Percentiles rank a stretch among this genome's conserved stretches.
Conservation (phyloP, 2,113 vertebrate genomes). For the Stomatorhinus ivindoensis region DNA sequence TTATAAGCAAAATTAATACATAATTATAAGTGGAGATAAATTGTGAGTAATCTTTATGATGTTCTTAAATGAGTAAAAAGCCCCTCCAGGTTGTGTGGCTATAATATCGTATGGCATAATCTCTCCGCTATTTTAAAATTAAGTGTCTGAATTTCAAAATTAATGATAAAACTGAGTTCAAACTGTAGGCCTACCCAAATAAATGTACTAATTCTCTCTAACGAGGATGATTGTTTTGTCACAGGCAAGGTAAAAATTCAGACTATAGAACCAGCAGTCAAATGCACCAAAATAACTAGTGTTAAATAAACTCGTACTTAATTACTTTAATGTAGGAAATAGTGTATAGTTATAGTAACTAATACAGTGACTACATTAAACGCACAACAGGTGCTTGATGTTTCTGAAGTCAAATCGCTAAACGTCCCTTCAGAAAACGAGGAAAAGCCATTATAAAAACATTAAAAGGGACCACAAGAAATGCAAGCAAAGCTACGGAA, state of each 20-base stretch:
- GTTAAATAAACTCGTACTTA: no score
- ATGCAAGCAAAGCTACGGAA: conserved; percentile 19
- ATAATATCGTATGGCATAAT: not conserved
- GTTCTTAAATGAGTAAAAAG: not conserved
- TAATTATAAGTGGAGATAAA: not conserved
- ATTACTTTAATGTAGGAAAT: not conserved
- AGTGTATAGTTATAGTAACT: not conserved
- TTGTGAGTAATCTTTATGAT: not conserved
- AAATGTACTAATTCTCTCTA: not conserved
- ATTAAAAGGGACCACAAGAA: not conserved
- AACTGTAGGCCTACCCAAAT: not conserved
- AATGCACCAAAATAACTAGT: not conserved
- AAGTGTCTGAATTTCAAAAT: not conserved
- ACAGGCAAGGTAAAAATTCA: not conserved
- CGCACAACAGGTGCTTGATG: conserved; percentile 18
- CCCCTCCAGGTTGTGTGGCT: not conserved
- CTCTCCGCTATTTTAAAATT: not conserved
- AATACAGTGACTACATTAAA: not conserved
- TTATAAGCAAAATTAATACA: no score
- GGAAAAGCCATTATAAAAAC: conserved; percentile 5
- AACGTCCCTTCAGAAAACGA: not conserved
- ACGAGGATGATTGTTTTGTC: not conserved
- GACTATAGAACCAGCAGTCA: not conserved
- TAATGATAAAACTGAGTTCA: not conserved
- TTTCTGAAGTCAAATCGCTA: not conserved